Evolutionary conservation across 2,888 invertebrate genomes (phyloP).

Genomic region (Oscheius sp.): DNA sequence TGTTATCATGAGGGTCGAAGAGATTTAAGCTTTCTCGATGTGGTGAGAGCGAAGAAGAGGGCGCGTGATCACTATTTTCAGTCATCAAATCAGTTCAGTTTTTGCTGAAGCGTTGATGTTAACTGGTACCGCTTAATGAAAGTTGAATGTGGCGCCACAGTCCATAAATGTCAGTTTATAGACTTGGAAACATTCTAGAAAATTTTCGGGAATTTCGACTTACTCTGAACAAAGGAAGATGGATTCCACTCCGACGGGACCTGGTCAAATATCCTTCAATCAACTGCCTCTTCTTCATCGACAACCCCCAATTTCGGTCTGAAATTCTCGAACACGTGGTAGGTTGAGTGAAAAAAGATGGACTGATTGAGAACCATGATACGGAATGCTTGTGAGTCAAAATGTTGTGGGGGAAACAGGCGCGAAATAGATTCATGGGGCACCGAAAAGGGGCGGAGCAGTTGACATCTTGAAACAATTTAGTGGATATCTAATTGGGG

Average conservation of each 20-base stretch:
- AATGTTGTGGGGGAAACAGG: conserved; percentile 2
- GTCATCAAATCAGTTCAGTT: conserved; percentile 25
- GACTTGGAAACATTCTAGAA: not conserved
- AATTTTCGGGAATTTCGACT: not conserved
- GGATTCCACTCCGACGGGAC: conserved; percentile 14
- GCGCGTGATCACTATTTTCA: conserved; percentile 35
- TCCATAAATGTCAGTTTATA: not conserved
- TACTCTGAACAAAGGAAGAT: conserved; percentile 18
- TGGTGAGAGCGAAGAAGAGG: no score
- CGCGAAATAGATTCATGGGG: conserved; percentile 30
- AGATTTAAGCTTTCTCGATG: conserved; percentile 28
- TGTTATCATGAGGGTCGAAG: conserved; percentile 27
- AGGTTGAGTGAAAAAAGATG: not conserved
- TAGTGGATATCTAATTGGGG: conserved; percentile 17
- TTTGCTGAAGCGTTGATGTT: conserved; percentile 24
- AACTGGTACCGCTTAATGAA: conserved; percentile 10
- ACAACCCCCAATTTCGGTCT: conserved; percentile 15
- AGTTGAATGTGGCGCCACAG: no score
- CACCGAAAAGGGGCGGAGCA: conserved; percentile 22
- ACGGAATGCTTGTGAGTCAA: conserved; percentile 15
- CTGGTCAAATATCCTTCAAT: conserved; percentile 31
- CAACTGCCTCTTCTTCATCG: conserved; percentile 28
- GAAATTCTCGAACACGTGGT: not conserved
- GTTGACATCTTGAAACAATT: conserved; percentile 18
- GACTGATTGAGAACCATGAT: not conserved